A percentile compares a stretch with the other conserved stretches of the same genome.
phyloP scores from a whole-genome alignment of 2,113 vertebrate genomes.

The Ophiodon elongatus region DNA sequence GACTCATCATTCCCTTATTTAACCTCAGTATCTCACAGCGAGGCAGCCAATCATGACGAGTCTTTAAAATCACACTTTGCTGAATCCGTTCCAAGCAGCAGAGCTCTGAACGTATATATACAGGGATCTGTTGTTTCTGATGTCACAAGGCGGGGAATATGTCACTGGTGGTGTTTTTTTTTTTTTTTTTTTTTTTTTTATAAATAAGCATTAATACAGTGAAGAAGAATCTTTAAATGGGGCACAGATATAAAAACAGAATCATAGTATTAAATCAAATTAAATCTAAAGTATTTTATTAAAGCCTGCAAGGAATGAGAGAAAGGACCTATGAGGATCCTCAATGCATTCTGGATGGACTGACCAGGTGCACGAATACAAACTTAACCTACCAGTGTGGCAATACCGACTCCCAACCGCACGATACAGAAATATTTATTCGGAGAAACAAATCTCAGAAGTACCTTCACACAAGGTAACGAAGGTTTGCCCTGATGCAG shows the following conservation, averaged over 20 bases:
- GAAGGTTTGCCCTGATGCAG: neutral
- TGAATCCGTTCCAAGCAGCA: constrained; percentile 19
- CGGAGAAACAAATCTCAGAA: neutral
- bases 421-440: neutral
- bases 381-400: neutral
- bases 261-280: neutral
- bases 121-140: constrained; percentile 7
- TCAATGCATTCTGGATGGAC: neutral
- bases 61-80: constrained; percentile 34
- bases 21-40: constrained; percentile 35
- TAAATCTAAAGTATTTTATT: neutral
- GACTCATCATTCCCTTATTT: constrained; percentile 32
- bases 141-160: constrained; percentile 19
- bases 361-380: neutral
- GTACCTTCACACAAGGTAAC: neutral
- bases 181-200: neutral
- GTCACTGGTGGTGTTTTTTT: too few relatives aligned
- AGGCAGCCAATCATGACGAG: constrained; percentile 14
- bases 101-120: constrained; percentile 28
- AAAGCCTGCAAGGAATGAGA: neutral
- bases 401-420: neutral
- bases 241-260: neutral
- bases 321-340: neutral
- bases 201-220: neutral
- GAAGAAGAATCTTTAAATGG: neutral